Base-by-base conservation (phyloP, 64 coral and sea anemone species). In the Montipora sp. region DNA sequence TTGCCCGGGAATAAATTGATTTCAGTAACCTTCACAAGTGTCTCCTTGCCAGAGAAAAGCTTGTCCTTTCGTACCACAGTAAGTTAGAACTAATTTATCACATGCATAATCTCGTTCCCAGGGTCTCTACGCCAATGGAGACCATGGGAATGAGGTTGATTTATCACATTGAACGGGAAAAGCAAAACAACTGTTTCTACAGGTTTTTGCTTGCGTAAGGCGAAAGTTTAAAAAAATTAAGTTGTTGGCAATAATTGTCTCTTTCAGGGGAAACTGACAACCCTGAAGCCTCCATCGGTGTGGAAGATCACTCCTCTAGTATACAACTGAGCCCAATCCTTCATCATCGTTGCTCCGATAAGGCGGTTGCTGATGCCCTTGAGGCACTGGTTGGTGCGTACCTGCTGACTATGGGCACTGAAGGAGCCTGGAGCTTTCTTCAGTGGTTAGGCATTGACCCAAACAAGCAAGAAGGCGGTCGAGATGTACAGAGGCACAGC, bases 301-400 rank as follows among this genome's bases (percentile, higher is more conserved):
- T 14, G 3, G 79, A 94, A 8, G 59, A 2, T 14, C 7, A 85
- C 9, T 46, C 46, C 2, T 4, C 82, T 13, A 48, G 46, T 10
- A 49, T 71, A 3, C 27, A 47, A 8, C 58, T 94, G 0, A 82
- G 77, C 21, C 59, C 87, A 22, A 47, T 53, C 2, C 15, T 51
- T n/a, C 88, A 94, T 11, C 79, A 84, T 7, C 85, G 87, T 14
- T 90, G 87, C 8, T 89, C 95, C 10, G 92, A 98, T 55, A 98
- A 94, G 12, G 70, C 77, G 21, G 66, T 98, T 69, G 95, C 95
- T 49, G 95, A 98, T 18, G 15, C 89, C 66, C 91, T 83, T 9
- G 95, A 98, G 70, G 95, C 95, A 12, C 23, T 96, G 23, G 90
- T 98, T 77, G 95, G 95, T 43, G 95, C 79, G 51, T 98, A 89